These are phyloP conservation scores for Eulemur albifrons DNA, from an alignment of 2,797 vertebrate species.

Conservation along the genomic window DNA sequence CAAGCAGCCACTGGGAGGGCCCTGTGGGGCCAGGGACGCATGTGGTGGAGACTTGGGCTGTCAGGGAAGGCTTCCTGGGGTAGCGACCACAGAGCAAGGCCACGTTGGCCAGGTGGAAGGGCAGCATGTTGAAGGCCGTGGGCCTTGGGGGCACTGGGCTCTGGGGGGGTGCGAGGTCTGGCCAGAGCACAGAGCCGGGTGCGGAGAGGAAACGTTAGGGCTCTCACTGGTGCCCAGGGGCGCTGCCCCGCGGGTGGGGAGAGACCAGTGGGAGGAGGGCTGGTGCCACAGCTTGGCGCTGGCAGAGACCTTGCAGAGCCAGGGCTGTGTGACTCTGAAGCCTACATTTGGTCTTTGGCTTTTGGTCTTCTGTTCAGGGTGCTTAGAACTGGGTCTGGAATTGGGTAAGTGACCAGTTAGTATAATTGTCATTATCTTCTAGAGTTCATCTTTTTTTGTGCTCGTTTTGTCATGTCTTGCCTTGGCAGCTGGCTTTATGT, in stretches of 20 bases:
- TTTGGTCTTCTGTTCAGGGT: background rate
- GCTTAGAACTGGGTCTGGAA: background rate
- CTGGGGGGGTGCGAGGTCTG: fast-evolving
- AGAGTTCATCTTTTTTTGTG: background rate
- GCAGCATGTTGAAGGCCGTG: background rate
- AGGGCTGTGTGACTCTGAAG: too few relatives aligned
- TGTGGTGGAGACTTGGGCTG: fast-evolving
- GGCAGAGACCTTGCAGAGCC: background rate
- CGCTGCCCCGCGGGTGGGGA: background rate
- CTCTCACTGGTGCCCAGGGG: background rate
- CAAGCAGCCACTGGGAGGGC: fast-evolving
- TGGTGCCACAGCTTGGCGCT: fast-evolving
- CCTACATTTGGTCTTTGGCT: background rate
- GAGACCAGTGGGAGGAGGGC: too few relatives aligned
- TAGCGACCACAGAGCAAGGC: background rate
- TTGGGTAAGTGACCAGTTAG: fast-evolving
- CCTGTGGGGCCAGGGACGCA: fast-evolving
- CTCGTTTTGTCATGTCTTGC: too few relatives aligned
- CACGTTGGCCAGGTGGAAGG: background rate
- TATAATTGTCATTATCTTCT: fast-evolving
- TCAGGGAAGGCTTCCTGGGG: background rate
- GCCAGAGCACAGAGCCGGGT: background rate
- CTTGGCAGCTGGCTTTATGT: background rate
- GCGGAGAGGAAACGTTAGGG: background rate
- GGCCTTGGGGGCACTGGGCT: background rate